phyloP scores from a whole-genome alignment of 2,888 invertebrate species.

The Nebria salina region DNA sequence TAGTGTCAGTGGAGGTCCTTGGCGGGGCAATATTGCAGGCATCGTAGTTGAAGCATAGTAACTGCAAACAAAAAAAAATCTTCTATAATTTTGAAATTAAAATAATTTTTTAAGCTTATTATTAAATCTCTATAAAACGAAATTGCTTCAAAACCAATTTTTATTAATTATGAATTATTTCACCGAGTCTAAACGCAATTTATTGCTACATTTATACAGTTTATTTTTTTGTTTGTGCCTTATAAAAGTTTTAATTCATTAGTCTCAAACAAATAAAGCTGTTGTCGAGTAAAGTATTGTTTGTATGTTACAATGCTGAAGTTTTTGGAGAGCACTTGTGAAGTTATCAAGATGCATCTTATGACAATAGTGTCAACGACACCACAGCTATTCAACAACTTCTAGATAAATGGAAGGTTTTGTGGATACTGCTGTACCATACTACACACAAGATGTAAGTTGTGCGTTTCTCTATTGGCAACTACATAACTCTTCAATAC shows the following conservation, averaged over 20 bases:
- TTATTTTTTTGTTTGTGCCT: background rate
- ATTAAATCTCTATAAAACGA: no score
- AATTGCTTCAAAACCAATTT: background rate
- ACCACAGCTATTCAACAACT: conserved; percentile 25
- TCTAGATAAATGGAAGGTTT: conserved; percentile 27
- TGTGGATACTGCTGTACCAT: background rate
- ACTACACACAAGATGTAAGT: background rate
- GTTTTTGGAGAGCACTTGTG: conserved; percentile 25
- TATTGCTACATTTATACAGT: background rate
- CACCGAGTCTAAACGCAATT: no score
- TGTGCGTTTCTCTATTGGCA: background rate
- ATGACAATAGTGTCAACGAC: conserved; percentile 37
- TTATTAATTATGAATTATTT: no score
- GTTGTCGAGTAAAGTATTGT: conserved; percentile 23
- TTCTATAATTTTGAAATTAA: background rate
- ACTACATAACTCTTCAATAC: background rate
- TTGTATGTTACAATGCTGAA: conserved; percentile 30
- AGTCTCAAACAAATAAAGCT: conserved; percentile 36
- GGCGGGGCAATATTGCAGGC: conserved; percentile 22
- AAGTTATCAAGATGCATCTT: conserved; percentile 38
- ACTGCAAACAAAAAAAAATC: conserved; percentile 36
- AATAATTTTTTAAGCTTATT: no score
- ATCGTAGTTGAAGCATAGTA: conserved; percentile 41
- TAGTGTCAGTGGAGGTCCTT: conserved; percentile 27
- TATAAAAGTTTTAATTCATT: conserved; percentile 35